phyloP scores from a whole-genome alignment of 2,888 invertebrate genomes.

The Agrotis puta region DNA sequence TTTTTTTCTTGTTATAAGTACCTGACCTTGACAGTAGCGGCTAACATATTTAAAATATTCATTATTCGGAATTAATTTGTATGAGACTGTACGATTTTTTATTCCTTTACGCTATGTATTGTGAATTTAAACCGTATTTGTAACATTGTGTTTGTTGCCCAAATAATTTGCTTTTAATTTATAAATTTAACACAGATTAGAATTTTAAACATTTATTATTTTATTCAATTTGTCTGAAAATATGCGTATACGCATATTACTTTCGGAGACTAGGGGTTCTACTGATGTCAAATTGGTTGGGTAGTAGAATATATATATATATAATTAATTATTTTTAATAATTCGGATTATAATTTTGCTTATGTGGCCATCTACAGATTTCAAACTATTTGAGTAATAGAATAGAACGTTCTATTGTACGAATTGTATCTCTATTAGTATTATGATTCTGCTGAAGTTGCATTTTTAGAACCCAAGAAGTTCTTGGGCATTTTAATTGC shows the following conservation, averaged over 20 bases:
- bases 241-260: background rate
- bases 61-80: constrained; percentile 78
- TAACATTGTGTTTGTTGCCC: constrained; percentile 15
- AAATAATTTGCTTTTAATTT: constrained; percentile 14
- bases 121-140: constrained; percentile 38
- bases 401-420: too few relatives aligned
- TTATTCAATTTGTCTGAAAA: background rate
- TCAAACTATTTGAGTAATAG: too few relatives aligned
- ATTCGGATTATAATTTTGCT: too few relatives aligned
- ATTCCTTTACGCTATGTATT: constrained; percentile 35
- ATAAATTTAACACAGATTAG: background rate
- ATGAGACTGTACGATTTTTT: constrained; percentile 65
- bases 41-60: constrained; percentile 82
- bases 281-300: too few relatives aligned
- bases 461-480: background rate
- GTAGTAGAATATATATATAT: too few relatives aligned
- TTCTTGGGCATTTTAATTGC: background rate
- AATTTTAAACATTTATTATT: background rate
- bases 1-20: constrained; percentile 62
- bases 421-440: too few relatives aligned
- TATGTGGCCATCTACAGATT: too few relatives aligned
- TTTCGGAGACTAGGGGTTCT: too few relatives aligned
- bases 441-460: too few relatives aligned
- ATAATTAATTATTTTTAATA: too few relatives aligned
- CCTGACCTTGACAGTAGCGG: constrained; percentile 73